phyloP scores from a whole-genome alignment of 2,888 invertebrate species.

The Notodonta dromedarius region DNA sequence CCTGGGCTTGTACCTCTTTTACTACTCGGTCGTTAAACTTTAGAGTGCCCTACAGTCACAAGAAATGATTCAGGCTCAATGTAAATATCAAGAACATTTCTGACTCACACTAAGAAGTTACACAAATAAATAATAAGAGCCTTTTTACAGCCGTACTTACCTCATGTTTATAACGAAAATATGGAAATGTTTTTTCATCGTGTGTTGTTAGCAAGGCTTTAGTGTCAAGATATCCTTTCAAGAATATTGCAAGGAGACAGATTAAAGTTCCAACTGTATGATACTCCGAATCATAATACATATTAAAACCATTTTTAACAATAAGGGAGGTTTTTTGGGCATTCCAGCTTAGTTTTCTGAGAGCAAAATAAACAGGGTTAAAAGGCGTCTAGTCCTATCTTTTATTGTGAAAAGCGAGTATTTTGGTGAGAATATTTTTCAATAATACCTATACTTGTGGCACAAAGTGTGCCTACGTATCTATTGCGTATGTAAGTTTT shows the following conservation, averaged over 20 bases:
- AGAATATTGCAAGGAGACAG: constrained; percentile 18
- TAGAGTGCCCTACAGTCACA: no score
- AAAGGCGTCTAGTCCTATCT: not conserved
- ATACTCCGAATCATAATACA: constrained; percentile 18
- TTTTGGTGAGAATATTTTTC: no score
- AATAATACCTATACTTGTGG: no score
- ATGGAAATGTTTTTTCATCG: constrained; percentile 24
- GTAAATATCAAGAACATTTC: not conserved
- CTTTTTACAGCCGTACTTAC: constrained; percentile 8
- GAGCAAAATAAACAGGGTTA: not conserved
- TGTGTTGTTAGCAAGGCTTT: constrained; percentile 27
- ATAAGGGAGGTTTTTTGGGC: not conserved
- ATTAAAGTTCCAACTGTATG: constrained; percentile 19
- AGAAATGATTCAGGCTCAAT: not conserved
- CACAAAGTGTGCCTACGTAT: no score
- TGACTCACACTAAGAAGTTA: not conserved
- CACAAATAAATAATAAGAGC: not conserved
- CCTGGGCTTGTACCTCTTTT: no score
- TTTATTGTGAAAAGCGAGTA: no score
- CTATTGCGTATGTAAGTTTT: no score
- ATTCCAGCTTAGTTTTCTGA: not conserved
- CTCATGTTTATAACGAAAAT: constrained; percentile 17
- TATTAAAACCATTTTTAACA: constrained; percentile 5
- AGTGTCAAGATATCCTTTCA: constrained; percentile 25
- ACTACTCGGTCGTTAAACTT: no score